Base-by-base conservation (phyloP, 2,797 vertebrate genomes). In the Lindbergichthys nudifrons region DNA sequence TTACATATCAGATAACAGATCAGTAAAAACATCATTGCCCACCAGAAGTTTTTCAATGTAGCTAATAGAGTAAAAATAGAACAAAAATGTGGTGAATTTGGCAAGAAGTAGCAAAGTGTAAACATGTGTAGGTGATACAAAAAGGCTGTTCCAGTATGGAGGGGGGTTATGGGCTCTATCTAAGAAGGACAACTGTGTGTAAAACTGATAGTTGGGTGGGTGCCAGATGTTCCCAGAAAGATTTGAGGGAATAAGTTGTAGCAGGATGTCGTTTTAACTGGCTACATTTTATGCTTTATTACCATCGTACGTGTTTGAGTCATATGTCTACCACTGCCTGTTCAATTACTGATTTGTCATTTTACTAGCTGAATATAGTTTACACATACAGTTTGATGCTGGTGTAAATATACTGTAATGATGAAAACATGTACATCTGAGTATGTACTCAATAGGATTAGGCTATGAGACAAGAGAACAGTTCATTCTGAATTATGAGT, bases 1-100 rank as follows among this genome's bases (percentile, higher is more conserved):
- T 36, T 26, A 56, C 52, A 84, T 61, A 65, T 69, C 73, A 65
- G 47, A 77, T 60, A 15, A 63, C 9, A 43, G 8, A 36, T 36
- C 32, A 36, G 32, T 36, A 36, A 36, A 36, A 9, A 9, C 32
- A 36, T 36, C 8, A 26, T 26, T 26, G 1, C 32, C 32, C 32
- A 9, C 8, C 32, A 36, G 32, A n/a, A 51, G 10, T 36, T 36
- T 36, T 36, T 26, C 26, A 26, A 26, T 26, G 26, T 26, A 26
- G 26, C 26, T 26, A 26, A 26, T 26, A 26, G 8, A 5, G 0
- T 18, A 10, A 18, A 30, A 0, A 19, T 21, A 21, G 12, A 51
- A 23, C 5, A 30, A 43, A 62, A 39, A 39, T 18, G 15, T 47
- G 12, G 5, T 43, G 39, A 61, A 12, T 53, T 14, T 39, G 10